Percentiles rank a stretch among this genome's conserved stretches.
Conservation (phyloP, 2,113 vertebrate genomes). For the Crotophaga sulcirostris region DNA sequence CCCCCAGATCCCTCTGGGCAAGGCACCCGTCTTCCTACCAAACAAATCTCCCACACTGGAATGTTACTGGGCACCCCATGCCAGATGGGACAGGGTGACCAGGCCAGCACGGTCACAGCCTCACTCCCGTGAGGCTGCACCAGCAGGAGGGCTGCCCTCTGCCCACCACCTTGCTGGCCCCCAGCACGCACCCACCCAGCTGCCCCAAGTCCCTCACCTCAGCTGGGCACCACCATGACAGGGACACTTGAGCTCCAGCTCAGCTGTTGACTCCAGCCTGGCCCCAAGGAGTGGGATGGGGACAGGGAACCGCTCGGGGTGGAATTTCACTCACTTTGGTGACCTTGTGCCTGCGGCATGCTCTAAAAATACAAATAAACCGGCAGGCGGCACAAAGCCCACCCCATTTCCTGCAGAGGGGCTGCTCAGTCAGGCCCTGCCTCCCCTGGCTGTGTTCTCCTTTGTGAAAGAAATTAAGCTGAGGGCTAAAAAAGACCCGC, state of each 20-base stretch:
- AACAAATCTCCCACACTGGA: background rate
- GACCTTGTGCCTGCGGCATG: background rate
- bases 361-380: conserved; percentile 51
- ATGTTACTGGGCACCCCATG: background rate
- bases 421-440: background rate
- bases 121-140: background rate
- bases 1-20: background rate
- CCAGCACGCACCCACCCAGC: background rate
- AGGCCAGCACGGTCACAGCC: fast-evolving
- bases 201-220: background rate
- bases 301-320: background rate
- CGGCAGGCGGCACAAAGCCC: background rate
- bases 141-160: background rate
- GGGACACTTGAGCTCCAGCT: background rate
- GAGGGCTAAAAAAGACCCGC: background rate
- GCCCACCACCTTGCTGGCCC: background rate
- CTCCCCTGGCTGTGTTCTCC: background rate
- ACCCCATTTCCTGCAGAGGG: background rate
- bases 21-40: background rate
- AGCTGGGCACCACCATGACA: fast-evolving
- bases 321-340: background rate
- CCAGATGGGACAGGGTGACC: fast-evolving
- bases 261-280: background rate
- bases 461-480: background rate
- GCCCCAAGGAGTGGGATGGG: background rate